Conservation (phyloP, 2,797 vertebrate genomes). For the Sebastolobus altivelis region DNA sequence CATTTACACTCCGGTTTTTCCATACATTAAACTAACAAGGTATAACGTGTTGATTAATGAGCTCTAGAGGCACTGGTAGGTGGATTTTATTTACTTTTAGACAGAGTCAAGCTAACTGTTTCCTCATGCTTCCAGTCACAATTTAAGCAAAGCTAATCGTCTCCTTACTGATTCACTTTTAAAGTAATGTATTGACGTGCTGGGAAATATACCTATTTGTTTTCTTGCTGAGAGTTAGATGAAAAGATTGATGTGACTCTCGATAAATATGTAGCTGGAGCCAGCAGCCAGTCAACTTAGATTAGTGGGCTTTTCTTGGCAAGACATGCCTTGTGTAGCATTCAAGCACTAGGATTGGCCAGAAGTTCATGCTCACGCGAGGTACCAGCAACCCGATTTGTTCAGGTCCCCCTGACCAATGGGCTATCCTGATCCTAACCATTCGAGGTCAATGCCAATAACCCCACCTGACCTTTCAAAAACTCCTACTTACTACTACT, state of each 20-base stretch:
- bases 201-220: background rate
- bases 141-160: no score
- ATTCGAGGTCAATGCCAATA: background rate
- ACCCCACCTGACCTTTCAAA: background rate
- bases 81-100: no score
- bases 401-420: no score
- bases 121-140: background rate
- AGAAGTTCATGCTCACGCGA: accelerated
- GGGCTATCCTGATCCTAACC: no score
- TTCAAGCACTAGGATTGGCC: no score
- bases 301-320: background rate
- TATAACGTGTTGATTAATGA: no score
- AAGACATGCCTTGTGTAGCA: no score
- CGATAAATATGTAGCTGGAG: background rate
- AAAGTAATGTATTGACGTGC: background rate
- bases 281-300: background rate
- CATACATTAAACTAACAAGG: no score
- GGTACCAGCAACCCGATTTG: no score
- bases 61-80: no score
- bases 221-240: background rate
- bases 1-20: background rate
- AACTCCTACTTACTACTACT: no score
- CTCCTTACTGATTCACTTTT: background rate
- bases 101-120: background rate
- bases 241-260: background rate